Evolutionary conservation across 2,797 vertebrate species (phyloP).

Genomic region (Enteromius viviparus): DNA sequence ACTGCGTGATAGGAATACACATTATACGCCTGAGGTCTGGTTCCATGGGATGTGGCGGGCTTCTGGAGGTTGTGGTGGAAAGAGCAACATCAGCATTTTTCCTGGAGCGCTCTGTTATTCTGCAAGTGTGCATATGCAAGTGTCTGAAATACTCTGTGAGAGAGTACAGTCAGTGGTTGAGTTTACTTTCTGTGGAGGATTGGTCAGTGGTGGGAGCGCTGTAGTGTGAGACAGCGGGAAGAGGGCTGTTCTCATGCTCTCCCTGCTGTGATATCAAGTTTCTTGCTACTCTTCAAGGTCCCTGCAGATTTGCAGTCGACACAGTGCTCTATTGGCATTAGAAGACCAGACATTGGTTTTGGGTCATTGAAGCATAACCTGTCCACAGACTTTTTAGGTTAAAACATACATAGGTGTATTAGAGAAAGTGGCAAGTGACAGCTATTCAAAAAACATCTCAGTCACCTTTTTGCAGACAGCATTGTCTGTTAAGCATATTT

Average conservation of each 20-base stretch:
- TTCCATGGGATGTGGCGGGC: constrained; percentile 38
- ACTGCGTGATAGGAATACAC: background rate
- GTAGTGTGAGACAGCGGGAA: constrained; percentile 9
- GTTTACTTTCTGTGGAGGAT: constrained; percentile 11
- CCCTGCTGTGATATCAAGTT: constrained; percentile 38
- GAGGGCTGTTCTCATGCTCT: constrained; percentile 20
- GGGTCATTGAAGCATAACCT: background rate
- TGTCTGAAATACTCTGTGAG: constrained; percentile 1
- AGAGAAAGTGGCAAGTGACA: background rate
- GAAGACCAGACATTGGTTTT: background rate
- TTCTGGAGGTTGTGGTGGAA: constrained; percentile 45
- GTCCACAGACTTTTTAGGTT: background rate
- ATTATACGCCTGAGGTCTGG: background rate
- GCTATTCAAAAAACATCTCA: background rate
- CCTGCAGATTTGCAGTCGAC: constrained; percentile 42
- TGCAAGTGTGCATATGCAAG: constrained; percentile 11
- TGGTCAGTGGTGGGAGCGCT: background rate
- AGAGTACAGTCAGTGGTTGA: background rate
- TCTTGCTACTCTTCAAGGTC: constrained; percentile 42
- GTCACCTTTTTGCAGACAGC: background rate
- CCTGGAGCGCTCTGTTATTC: background rate
- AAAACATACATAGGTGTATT: background rate
- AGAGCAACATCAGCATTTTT: constrained; percentile 50
- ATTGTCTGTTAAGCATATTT: background rate
- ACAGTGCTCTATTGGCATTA: constrained; percentile 1